These are phyloP conservation scores for Diplolepis rosae DNA, from an alignment of 2,888 invertebrate genomes.

Conservation along the genomic window DNA sequence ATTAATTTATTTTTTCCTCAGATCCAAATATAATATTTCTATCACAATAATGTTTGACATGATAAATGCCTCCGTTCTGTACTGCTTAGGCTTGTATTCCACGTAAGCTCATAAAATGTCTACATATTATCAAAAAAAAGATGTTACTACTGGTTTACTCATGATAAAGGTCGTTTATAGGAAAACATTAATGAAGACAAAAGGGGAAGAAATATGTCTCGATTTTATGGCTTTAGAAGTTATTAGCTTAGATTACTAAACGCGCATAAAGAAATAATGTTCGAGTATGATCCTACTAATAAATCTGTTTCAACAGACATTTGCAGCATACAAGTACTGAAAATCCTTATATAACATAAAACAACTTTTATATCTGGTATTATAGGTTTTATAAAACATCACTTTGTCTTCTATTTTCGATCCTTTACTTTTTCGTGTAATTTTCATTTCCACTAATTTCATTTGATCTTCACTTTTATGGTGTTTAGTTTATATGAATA, in stretches of 20 bases:
- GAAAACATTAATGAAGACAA: conserved; percentile 23
- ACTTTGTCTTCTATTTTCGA: no score
- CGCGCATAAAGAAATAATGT: conserved; percentile 9
- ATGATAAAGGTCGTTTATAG: conserved; percentile 15
- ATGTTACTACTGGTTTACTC: conserved; percentile 9
- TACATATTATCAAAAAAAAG: conserved; percentile 13
- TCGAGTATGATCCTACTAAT: conserved; percentile 6
- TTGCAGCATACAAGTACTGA: background rate
- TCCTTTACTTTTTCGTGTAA: no score
- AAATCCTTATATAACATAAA: background rate
- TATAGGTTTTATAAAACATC: no score
- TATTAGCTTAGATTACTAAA: conserved; percentile 11
- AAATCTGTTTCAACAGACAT: conserved; percentile 11
- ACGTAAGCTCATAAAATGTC: conserved; percentile 21
- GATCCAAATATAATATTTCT: conserved; percentile 20
- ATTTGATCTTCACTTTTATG: no score
- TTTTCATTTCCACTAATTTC: no score
- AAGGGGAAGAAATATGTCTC: conserved; percentile 17
- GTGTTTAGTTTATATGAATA: no score
- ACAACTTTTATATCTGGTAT: background rate
- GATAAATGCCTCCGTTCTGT: conserved; percentile 19
- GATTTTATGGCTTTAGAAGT: conserved; percentile 26
- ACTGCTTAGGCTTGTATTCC: conserved; percentile 21
- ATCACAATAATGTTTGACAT: conserved; percentile 8
- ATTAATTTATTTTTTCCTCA: background rate